These are phyloP conservation scores for Silurus meridionalis DNA, from an alignment of 2,113 vertebrate genomes.

Conservation along the genomic window DNA sequence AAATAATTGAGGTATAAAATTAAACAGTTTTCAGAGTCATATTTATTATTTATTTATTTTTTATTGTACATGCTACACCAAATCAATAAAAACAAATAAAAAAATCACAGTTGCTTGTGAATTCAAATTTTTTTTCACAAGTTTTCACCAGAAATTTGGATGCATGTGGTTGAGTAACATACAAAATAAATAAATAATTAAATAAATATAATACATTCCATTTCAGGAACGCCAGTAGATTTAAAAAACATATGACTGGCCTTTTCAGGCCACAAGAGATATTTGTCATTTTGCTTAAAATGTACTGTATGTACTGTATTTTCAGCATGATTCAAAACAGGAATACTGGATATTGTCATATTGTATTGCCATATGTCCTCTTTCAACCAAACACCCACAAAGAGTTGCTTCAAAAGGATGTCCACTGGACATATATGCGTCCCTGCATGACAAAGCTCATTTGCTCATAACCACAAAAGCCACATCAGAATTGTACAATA, in stretches of 20 bases:
- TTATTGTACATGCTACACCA: too few relatives aligned
- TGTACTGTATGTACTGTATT: neutral
- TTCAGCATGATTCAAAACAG: neutral
- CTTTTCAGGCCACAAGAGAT: neutral
- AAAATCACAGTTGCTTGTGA: too few relatives aligned
- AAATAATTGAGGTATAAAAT: too few relatives aligned
- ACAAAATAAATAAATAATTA: neutral
- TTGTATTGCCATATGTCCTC: neutral
- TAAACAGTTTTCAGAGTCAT: too few relatives aligned
- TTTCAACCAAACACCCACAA: neutral
- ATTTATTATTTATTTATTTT: too few relatives aligned
- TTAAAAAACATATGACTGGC: neutral
- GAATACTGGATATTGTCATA: too few relatives aligned
- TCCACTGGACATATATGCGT: neutral
- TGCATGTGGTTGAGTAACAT: neutral
- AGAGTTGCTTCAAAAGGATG: neutral
- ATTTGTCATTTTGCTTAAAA: neutral
- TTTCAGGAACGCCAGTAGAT: neutral
- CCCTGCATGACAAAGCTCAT: neutral
- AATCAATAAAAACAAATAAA: too few relatives aligned
- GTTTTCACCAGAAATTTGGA: too few relatives aligned
- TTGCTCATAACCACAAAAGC: constrained; percentile 12
- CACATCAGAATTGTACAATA: constrained; percentile 28
- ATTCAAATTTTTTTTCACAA: too few relatives aligned
- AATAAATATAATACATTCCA: neutral